Evolutionary conservation across 2,113 vertebrate genomes (phyloP).

Genomic region (Mesocricetus auratus): DNA sequence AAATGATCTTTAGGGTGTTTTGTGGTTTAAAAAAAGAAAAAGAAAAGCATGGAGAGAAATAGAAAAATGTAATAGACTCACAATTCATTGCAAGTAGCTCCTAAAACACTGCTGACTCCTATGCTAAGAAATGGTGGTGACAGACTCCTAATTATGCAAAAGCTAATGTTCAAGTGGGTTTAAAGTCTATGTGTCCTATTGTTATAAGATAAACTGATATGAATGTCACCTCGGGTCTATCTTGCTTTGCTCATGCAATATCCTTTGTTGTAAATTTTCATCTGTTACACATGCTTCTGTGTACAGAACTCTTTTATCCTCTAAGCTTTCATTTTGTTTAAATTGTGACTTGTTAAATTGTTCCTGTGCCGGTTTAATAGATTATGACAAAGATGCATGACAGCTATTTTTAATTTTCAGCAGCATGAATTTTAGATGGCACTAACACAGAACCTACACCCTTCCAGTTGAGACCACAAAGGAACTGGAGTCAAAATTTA

Average conservation of each 20-base stretch:
- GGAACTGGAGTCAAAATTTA: slow-evolving; percentile 73
- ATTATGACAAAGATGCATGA: slow-evolving; percentile 63
- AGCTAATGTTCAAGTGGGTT: slow-evolving; percentile 62
- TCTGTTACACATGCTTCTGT: neutral
- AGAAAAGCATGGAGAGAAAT: slow-evolving; percentile 24
- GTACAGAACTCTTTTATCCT: slow-evolving; percentile 11
- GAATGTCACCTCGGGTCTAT: slow-evolving; percentile 33
- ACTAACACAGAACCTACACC: slow-evolving; percentile 21
- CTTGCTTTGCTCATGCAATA: neutral
- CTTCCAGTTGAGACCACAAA: slow-evolving; percentile 54
- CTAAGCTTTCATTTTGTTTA: slow-evolving; percentile 64
- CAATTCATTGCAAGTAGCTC: slow-evolving; percentile 75
- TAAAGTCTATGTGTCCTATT: slow-evolving; percentile 19
- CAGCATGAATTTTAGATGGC: slow-evolving; percentile 56
- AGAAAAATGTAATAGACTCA: slow-evolving; percentile 79
- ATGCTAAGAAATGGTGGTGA: slow-evolving; percentile 25
- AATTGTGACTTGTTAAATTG: neutral
- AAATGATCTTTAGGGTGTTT: slow-evolving; percentile 86
- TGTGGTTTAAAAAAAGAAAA: neutral
- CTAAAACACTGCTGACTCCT: slow-evolving; percentile 82
- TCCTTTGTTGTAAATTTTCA: slow-evolving; percentile 9
- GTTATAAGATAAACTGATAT: slow-evolving; percentile 47
- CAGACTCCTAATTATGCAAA: slow-evolving; percentile 59
- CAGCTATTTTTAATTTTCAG: slow-evolving; percentile 75
- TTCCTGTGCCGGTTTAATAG: slow-evolving; percentile 50